Evolutionary conservation across 2,113 vertebrate genomes (phyloP).

Genomic region (Paralichthys olivaceus): DNA sequence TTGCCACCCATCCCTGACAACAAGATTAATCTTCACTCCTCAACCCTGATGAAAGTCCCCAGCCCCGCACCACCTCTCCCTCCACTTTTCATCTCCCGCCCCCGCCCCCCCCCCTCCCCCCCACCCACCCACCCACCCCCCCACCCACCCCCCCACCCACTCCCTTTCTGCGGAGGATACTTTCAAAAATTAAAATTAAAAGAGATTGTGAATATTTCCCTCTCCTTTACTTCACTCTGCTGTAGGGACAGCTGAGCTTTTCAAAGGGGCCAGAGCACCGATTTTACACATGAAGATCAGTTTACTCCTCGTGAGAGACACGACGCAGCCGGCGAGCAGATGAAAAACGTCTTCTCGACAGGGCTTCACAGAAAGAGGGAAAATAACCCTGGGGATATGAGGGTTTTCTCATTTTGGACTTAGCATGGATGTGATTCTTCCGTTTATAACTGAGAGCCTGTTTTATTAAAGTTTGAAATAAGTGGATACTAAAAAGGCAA

Average conservation of each 20-base stretch:
- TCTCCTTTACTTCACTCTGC: neutral
- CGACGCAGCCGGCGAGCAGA: neutral
- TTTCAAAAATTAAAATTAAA: slow-evolving; percentile 42
- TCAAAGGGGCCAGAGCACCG: too few relatives aligned
- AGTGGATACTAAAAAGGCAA: neutral
- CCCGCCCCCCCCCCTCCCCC: slow-evolving; percentile 20
- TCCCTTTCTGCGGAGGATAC: slow-evolving; percentile 17
- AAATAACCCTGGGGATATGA: neutral
- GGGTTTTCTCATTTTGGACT: neutral
- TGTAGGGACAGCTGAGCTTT: neutral
- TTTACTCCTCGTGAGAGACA: neutral
- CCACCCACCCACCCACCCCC: neutral
- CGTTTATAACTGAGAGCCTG: neutral
- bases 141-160: neutral
- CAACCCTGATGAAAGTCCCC: slow-evolving; percentile 65
- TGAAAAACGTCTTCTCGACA: neutral
- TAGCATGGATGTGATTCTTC: neutral
- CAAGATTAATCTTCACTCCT: slow-evolving; percentile 74
- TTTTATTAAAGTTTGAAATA: neutral
- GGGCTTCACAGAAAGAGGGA: neutral
- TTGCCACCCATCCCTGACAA: slow-evolving; percentile 61
- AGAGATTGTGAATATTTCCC: slow-evolving; percentile 23
- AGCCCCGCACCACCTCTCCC: slow-evolving; percentile 15
- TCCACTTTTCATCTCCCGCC: slow-evolving; percentile 32
- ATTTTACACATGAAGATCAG: neutral